Base-by-base conservation (phyloP, 2,113 vertebrate genomes). In the Coptodon rendalli region DNA sequence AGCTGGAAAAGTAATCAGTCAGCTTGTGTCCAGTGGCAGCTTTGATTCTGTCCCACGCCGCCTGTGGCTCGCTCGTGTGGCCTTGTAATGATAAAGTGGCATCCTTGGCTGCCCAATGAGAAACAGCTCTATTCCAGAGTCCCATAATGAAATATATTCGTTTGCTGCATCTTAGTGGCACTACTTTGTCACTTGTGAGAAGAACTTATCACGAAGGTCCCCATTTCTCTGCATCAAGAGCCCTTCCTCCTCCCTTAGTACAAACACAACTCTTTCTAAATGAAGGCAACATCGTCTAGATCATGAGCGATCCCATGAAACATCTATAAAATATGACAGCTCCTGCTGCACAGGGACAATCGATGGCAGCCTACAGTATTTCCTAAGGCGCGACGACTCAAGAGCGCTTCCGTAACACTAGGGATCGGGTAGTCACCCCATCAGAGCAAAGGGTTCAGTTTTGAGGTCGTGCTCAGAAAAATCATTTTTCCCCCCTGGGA, bases 41-140 rank as follows among this genome's bases (percentile, higher is more conserved):
- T 83, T 84, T 94, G 93, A 93, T 81, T 92, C 90, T 84, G 84
- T 93, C 91, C 87, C 66, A 63, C 22, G 9, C 89, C 52, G 86
- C 73, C 84, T 61, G 83, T 59, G 86, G 79, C 81, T 85, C 19
- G 76, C 76, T 73, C 85, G 52, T 73, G 88, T 91, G 93, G 94
- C 95, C 94, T 96, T 96, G 95, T 83, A 89, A 89, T 94, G 94
- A 96, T 91, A 93, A 89, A 96, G 93, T 89, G 84, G 89, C 86
- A 91, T 91, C 95, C 93, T 93, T 94, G 90, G 92, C 91, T 92
- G 91, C 87, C 92, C 91, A 88, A 89, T 94, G 93, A 91, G 93
- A 95, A 93, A 92, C 91, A 94, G 93, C 89, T 94, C 92, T 82
- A 93, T 94, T 81, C 92, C 91, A 13, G 80, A 71, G 57, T 16